Evolutionary conservation across 2,113 vertebrate species (phyloP).

Genomic region (Sphaerodactylus townsendi): DNA sequence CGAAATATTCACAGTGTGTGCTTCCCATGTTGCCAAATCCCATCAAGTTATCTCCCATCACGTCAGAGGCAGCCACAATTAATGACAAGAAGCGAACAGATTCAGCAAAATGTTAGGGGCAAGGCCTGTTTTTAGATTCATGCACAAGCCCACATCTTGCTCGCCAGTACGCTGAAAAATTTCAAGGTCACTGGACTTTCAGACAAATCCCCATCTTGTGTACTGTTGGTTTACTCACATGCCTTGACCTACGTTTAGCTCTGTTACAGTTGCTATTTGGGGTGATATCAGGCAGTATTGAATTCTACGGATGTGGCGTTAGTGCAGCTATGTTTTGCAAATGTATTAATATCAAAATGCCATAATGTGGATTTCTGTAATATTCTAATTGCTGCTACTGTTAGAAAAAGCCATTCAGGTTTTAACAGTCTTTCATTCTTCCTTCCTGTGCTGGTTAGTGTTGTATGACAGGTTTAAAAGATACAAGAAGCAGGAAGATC

Average conservation of each 20-base stretch:
- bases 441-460: too few relatives aligned
- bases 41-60: fast-evolving
- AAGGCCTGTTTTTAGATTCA: not conserved
- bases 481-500: too few relatives aligned
- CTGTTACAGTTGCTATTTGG: too few relatives aligned
- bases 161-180: not conserved
- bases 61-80: not conserved
- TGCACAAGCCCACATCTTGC: not conserved
- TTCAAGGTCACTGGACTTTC: not conserved
- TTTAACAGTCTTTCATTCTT: too few relatives aligned
- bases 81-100: not conserved
- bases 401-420: too few relatives aligned
- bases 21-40: slow-evolving; percentile 10
- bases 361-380: too few relatives aligned
- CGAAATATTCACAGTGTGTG: fast-evolving
- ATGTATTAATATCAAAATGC: not conserved
- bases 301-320: not conserved
- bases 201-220: not conserved
- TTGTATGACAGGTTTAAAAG: too few relatives aligned
- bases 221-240: not conserved
- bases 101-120: not conserved
- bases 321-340: not conserved
- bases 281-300: not conserved
- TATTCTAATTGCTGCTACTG: too few relatives aligned
- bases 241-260: not conserved